Base-by-base conservation (phyloP, 2,113 vertebrate genomes). In the Takifugu flavidus region DNA sequence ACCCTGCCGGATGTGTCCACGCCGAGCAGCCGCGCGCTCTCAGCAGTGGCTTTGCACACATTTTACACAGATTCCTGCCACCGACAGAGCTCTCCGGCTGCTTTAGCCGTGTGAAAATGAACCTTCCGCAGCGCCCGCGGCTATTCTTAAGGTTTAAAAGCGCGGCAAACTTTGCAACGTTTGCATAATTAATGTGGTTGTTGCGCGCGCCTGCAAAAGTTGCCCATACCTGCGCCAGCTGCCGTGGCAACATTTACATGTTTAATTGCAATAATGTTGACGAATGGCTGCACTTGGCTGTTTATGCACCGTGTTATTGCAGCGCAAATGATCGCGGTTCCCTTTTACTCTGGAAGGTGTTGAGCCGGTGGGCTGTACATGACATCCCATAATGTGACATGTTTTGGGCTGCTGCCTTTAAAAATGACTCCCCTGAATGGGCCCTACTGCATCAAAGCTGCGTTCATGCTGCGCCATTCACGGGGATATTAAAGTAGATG, bases 111-210 rank as follows among this genome's bases (percentile, higher is more conserved):
- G 42, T 34, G 34, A 5, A 20, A 56, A 44, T 25, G 8, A 25
- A 7, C 4, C 4, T 14, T 39, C 20, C 26, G 2, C 1, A 25
- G 12, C 5, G 57, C 4, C 58, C 6, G 31, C 8, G 59, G 64
- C 53, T 11, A 20, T 20, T 20, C 20, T 20, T 20, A 15, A n/a
- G 49, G 34, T 39, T 59, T 46, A 3, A 42, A 34, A 72, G 43
- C 15, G 34, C 20, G 5, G 28, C 8, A 13, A 67, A 66, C 46
- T 49, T 62, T 25, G 27, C 55, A 43, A 3, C n/a, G 25, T 57
- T 63, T 67, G 62, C 53, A 60, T 57, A 52, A 69, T 54, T 59
- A 65, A 66, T 44, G 14, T 25, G 56, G 62, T 49, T 60, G 56
- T 45, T 43, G 59, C 76, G 70, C 56, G 63, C 67, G 59, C 20